Conservation (phyloP, 2,113 vertebrate genomes). For the Rana temporaria region DNA sequence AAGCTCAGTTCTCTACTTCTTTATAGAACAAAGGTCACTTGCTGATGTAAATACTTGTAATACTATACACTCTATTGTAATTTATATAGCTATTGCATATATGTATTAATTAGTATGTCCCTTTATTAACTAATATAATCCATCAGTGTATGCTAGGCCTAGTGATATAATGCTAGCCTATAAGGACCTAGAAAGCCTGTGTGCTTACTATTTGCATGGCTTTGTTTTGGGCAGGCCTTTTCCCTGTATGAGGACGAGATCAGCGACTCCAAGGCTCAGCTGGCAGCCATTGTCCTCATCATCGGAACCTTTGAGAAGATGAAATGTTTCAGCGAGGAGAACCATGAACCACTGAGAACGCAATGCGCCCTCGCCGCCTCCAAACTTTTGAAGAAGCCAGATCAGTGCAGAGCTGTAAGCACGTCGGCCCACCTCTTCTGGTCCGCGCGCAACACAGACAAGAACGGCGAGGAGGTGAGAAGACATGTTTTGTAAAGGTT, state of each 20-base stretch:
- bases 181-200: too few species aligned
- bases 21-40: too few species aligned
- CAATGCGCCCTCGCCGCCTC: constrained; percentile 96
- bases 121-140: too few species aligned
- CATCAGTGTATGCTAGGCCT: too few species aligned
- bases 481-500: too few species aligned
- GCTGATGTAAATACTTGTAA: too few species aligned
- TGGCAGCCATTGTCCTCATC: constrained; percentile 98
- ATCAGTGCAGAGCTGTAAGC: constrained; percentile 95
- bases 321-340: constrained; percentile 97
- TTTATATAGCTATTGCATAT: too few species aligned
- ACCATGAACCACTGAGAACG: constrained; percentile 94
- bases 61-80: too few species aligned
- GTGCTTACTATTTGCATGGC: too few species aligned
- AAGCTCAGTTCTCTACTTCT: too few species aligned
- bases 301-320: constrained; percentile 97
- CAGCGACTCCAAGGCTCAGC: constrained; percentile 97
- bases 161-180: too few species aligned
- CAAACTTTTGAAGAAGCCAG: constrained; percentile 96
- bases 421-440: constrained; percentile 97
- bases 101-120: too few species aligned
- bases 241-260: constrained; percentile 98
- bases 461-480: constrained; percentile 90
- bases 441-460: constrained; percentile 95
- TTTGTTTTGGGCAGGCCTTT: constrained; percentile 81